phyloP scores from a whole-genome alignment of 2,797 vertebrate genomes.

The Botia kubotai region DNA sequence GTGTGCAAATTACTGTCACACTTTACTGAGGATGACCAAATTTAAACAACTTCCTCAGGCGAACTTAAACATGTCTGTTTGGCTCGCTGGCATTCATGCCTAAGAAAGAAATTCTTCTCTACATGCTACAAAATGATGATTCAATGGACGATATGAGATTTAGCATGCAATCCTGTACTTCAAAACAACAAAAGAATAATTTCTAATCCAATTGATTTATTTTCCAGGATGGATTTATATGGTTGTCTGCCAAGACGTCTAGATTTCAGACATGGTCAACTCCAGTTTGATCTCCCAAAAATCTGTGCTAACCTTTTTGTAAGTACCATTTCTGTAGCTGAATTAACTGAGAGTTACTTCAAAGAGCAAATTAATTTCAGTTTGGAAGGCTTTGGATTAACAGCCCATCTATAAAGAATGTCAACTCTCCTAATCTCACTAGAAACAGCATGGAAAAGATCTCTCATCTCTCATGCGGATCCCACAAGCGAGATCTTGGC shows the following conservation, averaged over 20 bases:
- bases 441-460: constrained; percentile 44
- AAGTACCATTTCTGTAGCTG: constrained; percentile 50
- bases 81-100: constrained; percentile 7
- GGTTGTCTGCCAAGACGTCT: background rate
- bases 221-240: background rate
- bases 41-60: constrained; percentile 60
- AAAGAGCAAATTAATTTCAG: constrained; percentile 67
- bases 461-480: constrained; percentile 47
- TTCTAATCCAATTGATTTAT: constrained; percentile 3
- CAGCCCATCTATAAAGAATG: constrained; percentile 62
- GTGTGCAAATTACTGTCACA: constrained; percentile 80
- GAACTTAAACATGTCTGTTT: constrained; percentile 19
- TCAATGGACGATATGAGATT: background rate
- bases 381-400: constrained; percentile 69
- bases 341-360: constrained; percentile 54
- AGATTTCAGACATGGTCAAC: background rate
- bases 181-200: background rate
- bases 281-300: background rate
- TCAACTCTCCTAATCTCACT: constrained; percentile 67
- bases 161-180: constrained; percentile 7
- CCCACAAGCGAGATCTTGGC: constrained; percentile 65
- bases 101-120: background rate
- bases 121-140: background rate
- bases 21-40: constrained; percentile 69
- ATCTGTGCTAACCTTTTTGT: background rate